phyloP scores from a whole-genome alignment of 1,140 invertebrate genomes.

The Heliothis virescens region DNA sequence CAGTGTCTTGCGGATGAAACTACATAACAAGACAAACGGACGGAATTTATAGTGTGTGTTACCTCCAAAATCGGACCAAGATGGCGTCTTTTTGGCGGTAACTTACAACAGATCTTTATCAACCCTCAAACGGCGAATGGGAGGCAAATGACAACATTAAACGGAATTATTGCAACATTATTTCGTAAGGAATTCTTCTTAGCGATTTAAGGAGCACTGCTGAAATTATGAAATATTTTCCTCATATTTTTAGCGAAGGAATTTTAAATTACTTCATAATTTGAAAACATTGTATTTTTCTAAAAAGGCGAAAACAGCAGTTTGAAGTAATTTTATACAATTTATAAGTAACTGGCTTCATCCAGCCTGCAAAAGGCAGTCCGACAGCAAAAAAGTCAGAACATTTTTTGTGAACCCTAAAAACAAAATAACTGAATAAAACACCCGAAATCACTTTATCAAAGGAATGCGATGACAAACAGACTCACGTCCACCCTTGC shows the following conservation, averaged over 20 bases:
- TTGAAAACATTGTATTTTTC: no score
- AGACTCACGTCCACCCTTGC: conserved; percentile 12
- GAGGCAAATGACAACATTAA: conserved; percentile 58
- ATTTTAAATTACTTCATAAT: not conserved
- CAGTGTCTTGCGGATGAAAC: not conserved
- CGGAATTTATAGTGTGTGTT: conserved; percentile 47
- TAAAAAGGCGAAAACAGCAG: no score
- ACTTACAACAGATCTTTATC: conserved; percentile 56
- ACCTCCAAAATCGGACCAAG: conserved; percentile 47
- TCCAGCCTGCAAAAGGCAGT: no score
- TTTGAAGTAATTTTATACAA: no score
- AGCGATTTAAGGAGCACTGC: not conserved
- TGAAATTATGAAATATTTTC: not conserved
- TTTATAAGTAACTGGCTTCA: no score
- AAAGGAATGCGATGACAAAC: conserved; percentile 34
- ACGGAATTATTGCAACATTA: conserved; percentile 50
- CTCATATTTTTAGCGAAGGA: not conserved
- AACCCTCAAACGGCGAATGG: conserved; percentile 34
- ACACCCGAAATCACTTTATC: conserved; percentile 30
- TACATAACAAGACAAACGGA: conserved; percentile 38
- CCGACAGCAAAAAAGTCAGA: no score
- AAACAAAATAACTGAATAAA: not conserved
- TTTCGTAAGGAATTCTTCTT: not conserved
- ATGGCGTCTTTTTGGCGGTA: conserved; percentile 55
- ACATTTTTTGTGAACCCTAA: no score